Conservation (phyloP, 2,113 vertebrate species). For the Illadopsis cleaveri region DNA sequence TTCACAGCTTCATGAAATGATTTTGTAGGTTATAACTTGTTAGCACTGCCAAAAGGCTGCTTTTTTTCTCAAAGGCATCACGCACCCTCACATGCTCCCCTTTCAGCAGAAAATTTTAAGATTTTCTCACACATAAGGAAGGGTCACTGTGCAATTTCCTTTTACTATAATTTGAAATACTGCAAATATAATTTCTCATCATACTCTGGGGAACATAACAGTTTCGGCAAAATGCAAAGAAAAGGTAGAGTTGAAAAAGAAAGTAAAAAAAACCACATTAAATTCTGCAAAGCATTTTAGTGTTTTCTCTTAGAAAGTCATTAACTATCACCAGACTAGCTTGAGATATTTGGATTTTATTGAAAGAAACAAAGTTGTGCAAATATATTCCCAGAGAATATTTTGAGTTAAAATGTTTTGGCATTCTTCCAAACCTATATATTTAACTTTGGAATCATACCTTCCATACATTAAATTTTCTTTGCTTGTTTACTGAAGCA, state of each 20-base stretch:
- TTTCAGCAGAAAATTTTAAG: slow-evolving; percentile 56
- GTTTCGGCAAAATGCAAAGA: background rate
- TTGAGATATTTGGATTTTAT: background rate
- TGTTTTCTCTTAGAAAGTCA: background rate
- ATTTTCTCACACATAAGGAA: slow-evolving; percentile 51
- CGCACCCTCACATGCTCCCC: background rate
- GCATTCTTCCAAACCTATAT: slow-evolving; percentile 11
- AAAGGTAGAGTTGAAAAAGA: background rate
- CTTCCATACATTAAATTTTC: background rate
- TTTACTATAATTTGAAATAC: slow-evolving; percentile 67
- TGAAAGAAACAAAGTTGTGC: background rate
- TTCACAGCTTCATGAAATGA: background rate
- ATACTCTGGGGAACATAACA: background rate
- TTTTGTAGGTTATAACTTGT: background rate
- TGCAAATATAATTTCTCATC: slow-evolving; percentile 22
- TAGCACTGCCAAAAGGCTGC: background rate
- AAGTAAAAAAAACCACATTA: background rate
- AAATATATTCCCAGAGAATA: slow-evolving; percentile 38
- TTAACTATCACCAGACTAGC: background rate
- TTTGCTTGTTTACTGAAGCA: slow-evolving; percentile 50
- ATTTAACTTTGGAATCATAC: slow-evolving; percentile 48
- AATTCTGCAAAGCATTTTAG: background rate
- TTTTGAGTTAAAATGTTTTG: background rate
- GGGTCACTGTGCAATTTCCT: slow-evolving; percentile 69
- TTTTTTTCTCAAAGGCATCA: slow-evolving; percentile 48